Percentiles rank a stretch among this genome's conserved stretches.
phyloP scores from a whole-genome alignment of 1,140 invertebrate genomes.

The Hylaeus anthracinus region DNA sequence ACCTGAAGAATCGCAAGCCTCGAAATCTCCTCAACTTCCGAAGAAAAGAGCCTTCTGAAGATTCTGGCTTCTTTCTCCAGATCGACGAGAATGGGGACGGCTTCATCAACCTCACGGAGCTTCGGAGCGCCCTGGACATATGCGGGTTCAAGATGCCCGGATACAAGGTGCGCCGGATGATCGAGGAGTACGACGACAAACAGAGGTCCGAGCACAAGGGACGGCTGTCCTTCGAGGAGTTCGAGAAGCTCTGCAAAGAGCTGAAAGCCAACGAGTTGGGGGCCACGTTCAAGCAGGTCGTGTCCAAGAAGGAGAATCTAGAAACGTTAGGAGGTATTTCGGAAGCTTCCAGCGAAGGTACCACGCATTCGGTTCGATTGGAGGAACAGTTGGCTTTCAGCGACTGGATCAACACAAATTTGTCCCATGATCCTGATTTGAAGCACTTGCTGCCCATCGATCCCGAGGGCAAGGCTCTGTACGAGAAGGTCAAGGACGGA shows the following conservation, averaged over 20 bases:
- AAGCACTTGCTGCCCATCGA: constrained; percentile 95
- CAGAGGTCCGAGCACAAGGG: constrained; percentile 86
- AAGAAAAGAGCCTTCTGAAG: too few relatives aligned
- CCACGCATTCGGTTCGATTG: constrained; percentile 95
- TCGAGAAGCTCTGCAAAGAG: constrained; percentile 93
- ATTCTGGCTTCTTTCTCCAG: constrained; percentile 81
- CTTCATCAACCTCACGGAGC: constrained; percentile 92
- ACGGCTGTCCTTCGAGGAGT: constrained; percentile 91
- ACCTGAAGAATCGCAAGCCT: too few relatives aligned
- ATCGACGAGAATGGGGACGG: constrained; percentile 95
- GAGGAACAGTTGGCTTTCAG: constrained; percentile 99
- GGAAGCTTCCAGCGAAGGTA: constrained; percentile 95
- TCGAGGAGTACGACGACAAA: constrained; percentile 92
- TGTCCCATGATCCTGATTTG: constrained; percentile 93
- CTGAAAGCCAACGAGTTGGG: constrained; percentile 95
- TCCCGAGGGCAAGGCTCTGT: constrained; percentile 92
- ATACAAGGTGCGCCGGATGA: constrained; percentile 94
- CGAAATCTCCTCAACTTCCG: too few relatives aligned
- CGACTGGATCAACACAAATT: constrained; percentile 98
- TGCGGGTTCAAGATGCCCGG: constrained; percentile 96
- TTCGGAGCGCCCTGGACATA: constrained; percentile 93
- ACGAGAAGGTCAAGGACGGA: constrained; percentile 97
- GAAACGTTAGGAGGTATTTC: constrained; percentile 97
- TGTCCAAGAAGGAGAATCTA: constrained; percentile 96
- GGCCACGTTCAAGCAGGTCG: constrained; percentile 94